Conservation (phyloP, 1,140 invertebrate genomes). For the Danaus melanippus region DNA sequence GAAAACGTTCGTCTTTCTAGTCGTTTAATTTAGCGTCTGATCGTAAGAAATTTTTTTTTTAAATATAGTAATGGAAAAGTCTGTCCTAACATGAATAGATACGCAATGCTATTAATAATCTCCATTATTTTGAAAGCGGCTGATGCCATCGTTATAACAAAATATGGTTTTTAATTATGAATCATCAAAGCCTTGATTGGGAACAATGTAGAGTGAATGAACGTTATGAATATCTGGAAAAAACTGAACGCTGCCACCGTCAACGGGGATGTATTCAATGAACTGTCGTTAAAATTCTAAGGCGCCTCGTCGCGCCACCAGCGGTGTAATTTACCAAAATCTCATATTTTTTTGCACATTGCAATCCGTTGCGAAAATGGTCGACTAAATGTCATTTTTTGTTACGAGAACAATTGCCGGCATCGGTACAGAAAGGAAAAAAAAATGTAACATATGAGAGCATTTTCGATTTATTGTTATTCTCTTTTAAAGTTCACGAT, state of each 20-base stretch:
- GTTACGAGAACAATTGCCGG: conserved; percentile 35
- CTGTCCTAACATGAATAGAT: no score
- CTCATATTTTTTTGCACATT: conserved; percentile 45
- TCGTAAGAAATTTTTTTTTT: no score
- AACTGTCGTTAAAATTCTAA: conserved; percentile 46
- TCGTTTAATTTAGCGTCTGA: no score
- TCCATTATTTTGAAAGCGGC: no score
- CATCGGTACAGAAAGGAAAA: conserved; percentile 31
- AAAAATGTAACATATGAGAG: conserved; percentile 42
- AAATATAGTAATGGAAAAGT: no score
- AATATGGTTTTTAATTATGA: no score
- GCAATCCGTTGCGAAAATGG: conserved; percentile 43
- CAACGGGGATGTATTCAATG: conserved; percentile 27
- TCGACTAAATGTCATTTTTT: conserved; percentile 53
- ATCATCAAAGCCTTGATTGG: no score
- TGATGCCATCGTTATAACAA: no score
- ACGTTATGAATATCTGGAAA: conserved; percentile 31
- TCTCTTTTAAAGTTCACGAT: conserved; percentile 14
- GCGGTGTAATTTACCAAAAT: conserved; percentile 44
- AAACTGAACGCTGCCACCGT: conserved; percentile 28
- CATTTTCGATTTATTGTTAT: conserved; percentile 38
- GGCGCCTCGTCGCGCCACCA: conserved; percentile 28
- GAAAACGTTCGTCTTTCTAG: no score
- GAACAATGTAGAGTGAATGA: no score
- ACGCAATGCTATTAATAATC: no score